Percentiles rank a stretch among this genome's conserved stretches.
These are phyloP conservation scores for Amblyteles armatorius DNA, from an alignment of 2,888 invertebrate genomes.

Conservation along the genomic window DNA sequence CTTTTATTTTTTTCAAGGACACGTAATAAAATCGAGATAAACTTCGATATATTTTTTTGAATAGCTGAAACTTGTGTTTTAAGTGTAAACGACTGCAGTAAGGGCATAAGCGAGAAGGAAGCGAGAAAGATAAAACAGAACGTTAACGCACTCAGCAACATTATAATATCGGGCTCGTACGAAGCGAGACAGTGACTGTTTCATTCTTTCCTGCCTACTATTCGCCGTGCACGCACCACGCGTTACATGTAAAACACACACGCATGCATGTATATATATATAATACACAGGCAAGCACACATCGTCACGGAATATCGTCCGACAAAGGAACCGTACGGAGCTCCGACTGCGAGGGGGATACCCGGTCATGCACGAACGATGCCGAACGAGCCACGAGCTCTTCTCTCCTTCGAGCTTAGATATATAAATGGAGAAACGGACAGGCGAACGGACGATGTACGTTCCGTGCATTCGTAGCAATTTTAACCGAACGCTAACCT, in stretches of 20 bases:
- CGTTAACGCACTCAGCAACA: constrained; percentile 12
- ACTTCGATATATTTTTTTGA: background rate
- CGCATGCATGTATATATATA: constrained; percentile 9
- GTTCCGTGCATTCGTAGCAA: constrained; percentile 25
- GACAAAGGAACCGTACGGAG: constrained; percentile 72
- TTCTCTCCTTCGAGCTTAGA: constrained; percentile 47
- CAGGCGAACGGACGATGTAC: constrained; percentile 38
- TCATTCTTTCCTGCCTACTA: constrained; percentile 43
- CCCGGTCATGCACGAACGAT: constrained; percentile 65
- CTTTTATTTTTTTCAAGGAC: background rate
- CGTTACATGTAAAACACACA: constrained; percentile 19
- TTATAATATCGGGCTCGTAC: constrained; percentile 7
- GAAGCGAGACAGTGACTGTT: constrained; percentile 5
- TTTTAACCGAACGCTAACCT: background rate
- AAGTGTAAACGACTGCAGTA: background rate
- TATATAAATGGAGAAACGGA: constrained; percentile 36
- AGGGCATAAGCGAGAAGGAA: constrained; percentile 7
- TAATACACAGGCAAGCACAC: constrained; percentile 23
- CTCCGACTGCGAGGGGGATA: constrained; percentile 53
- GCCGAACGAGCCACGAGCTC: constrained; percentile 65
- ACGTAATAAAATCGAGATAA: background rate
- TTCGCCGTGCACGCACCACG: constrained; percentile 5
- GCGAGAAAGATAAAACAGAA: constrained; percentile 6
- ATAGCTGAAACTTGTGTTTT: background rate
- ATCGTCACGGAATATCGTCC: constrained; percentile 66